Conservation (phyloP, 2,888 invertebrate genomes). For the Folsomia manolachei region DNA sequence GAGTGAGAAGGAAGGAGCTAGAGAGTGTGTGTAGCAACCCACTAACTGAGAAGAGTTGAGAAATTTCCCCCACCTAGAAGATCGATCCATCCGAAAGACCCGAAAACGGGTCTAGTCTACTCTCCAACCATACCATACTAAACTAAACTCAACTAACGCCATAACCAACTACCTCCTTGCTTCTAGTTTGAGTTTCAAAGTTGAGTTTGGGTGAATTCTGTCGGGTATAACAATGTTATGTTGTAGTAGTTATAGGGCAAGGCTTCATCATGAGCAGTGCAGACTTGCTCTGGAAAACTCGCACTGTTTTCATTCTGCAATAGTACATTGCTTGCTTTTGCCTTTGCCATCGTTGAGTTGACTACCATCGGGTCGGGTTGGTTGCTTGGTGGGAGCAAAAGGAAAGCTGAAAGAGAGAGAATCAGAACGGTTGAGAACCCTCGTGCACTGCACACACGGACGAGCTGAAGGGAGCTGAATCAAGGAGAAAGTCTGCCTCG, state of each 20-base stretch:
- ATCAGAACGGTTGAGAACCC: too few relatives aligned
- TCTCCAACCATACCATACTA: background rate
- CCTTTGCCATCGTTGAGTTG: too few relatives aligned
- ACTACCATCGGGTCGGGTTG: too few relatives aligned
- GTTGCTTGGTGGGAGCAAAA: background rate
- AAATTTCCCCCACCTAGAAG: slow-evolving; percentile 29
- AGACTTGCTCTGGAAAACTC: background rate
- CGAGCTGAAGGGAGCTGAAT: background rate
- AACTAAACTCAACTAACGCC: too few relatives aligned
- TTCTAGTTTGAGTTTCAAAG: too few relatives aligned
- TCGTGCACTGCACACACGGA: background rate
- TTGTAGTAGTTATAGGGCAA: background rate
- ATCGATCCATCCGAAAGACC: slow-evolving; percentile 37
- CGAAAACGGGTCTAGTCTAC: slow-evolving; percentile 17
- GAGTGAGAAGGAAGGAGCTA: background rate
- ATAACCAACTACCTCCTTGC: too few relatives aligned
- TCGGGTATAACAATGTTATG: background rate
- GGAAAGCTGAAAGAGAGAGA: background rate
- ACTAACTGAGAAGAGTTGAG: slow-evolving; percentile 11
- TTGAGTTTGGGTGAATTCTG: background rate
- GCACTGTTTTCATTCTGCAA: background rate
- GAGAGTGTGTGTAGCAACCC: background rate
- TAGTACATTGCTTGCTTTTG: too few relatives aligned
- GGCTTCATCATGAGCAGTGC: background rate
- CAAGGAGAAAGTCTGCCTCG: slow-evolving; percentile 6